These are phyloP conservation scores for Tribolium madens DNA, from an alignment of 1,140 invertebrate species.

Conservation along the genomic window DNA sequence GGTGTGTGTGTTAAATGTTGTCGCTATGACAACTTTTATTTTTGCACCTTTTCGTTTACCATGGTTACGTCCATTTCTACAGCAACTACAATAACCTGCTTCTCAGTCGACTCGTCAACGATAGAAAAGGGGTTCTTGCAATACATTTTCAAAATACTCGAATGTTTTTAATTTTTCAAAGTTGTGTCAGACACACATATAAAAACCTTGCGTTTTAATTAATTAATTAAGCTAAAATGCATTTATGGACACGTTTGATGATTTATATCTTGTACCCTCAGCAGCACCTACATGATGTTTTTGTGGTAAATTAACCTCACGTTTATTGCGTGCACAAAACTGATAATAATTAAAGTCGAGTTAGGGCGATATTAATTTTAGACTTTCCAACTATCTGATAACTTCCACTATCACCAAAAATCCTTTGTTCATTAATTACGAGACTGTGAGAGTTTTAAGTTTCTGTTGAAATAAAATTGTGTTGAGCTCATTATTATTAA, in stretches of 20 bases:
- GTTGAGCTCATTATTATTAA: background rate
- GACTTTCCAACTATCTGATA: background rate
- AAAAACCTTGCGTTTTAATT: no score
- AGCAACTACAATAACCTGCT: no score
- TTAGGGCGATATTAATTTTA: background rate
- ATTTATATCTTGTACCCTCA: background rate
- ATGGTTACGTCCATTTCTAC: no score
- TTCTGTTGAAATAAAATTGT: background rate
- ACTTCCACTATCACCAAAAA: background rate
- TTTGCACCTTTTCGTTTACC: no score
- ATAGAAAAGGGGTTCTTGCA: no score
- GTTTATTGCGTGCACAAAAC: background rate
- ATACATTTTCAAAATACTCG: no score
- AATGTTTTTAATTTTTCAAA: no score
- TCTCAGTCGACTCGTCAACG: no score
- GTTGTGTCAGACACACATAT: no score
- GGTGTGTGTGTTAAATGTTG: no score
- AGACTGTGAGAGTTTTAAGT: no score
- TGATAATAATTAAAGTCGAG: background rate
- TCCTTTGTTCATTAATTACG: background rate
- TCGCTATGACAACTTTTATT: no score
- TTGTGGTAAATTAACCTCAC: background rate
- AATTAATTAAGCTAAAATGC: background rate
- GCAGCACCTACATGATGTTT: background rate
- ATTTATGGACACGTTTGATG: background rate